phyloP scores from a whole-genome alignment of 2,797 vertebrate species.

The Channallabes apus region DNA sequence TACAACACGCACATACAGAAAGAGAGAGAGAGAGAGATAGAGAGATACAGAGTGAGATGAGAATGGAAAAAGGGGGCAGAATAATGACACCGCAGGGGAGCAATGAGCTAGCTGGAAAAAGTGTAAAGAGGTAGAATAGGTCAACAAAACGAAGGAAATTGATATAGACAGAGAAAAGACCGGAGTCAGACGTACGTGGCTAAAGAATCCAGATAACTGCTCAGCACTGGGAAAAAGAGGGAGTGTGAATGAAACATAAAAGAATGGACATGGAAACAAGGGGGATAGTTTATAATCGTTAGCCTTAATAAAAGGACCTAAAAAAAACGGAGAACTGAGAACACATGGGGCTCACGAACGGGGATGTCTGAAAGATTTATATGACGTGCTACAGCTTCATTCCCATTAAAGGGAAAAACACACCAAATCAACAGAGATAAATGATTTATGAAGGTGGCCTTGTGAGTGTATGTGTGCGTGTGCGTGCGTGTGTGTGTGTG shows the following conservation, averaged over 20 bases:
- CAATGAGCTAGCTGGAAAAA: slow-evolving; percentile 41
- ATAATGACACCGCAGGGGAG: slow-evolving; percentile 46
- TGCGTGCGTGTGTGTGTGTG: neutral
- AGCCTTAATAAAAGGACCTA: slow-evolving; percentile 54
- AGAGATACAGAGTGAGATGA: slow-evolving; percentile 12
- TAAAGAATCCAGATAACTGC: slow-evolving; percentile 21
- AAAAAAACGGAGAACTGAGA: slow-evolving; percentile 37
- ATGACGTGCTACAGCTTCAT: slow-evolving; percentile 50
- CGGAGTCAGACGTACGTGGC: slow-evolving; percentile 18
- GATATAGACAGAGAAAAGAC: slow-evolving; percentile 46
- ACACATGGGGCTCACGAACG: slow-evolving; percentile 33
- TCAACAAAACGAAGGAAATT: slow-evolving; percentile 41
- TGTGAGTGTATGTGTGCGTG: slow-evolving; percentile 12
- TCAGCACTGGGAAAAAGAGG: slow-evolving; percentile 33
- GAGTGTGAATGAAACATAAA: slow-evolving; percentile 20
- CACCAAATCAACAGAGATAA: slow-evolving; percentile 42
- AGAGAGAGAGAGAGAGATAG: slow-evolving; percentile 1
- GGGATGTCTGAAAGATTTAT: slow-evolving; percentile 55
- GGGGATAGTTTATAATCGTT: slow-evolving; percentile 65
- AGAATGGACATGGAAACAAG: slow-evolving; percentile 32
- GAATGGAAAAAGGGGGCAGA: slow-evolving; percentile 32
- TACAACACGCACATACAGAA: slow-evolving; percentile 22
- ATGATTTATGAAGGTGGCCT: slow-evolving; percentile 53
- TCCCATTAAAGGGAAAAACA: slow-evolving; percentile 49
- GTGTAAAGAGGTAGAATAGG: slow-evolving; percentile 40